These are phyloP conservation scores for Oscheius onirici DNA, from an alignment of 2,888 invertebrate species.

Conservation along the genomic window DNA sequence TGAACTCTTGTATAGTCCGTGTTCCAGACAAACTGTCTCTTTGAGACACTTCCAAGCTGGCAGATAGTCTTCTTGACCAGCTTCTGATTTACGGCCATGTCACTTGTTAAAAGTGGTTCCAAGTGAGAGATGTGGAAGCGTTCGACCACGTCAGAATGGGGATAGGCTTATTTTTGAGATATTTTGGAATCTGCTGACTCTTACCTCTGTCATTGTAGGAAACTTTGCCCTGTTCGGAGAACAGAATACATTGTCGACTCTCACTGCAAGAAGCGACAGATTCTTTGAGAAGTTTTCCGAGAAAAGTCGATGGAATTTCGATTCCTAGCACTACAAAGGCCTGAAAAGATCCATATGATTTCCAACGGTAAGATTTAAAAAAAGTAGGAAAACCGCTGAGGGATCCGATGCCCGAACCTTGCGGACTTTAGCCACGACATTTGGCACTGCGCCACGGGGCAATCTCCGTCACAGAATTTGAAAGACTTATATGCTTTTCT, in stretches of 20 bases:
- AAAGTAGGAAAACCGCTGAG: too few relatives aligned
- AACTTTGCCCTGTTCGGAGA: conserved; percentile 26
- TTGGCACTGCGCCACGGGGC: too few relatives aligned
- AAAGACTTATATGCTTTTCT: not conserved
- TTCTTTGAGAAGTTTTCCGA: conserved; percentile 19
- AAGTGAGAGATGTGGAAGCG: conserved; percentile 34
- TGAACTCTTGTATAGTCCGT: conserved; percentile 27
- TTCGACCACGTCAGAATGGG: conserved; percentile 30
- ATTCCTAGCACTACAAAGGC: conserved; percentile 26
- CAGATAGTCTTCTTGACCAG: conserved; percentile 30
- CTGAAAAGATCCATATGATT: conserved; percentile 1
- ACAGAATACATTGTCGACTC: conserved; percentile 27
- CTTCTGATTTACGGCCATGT: conserved; percentile 23
- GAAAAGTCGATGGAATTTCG: conserved; percentile 19
- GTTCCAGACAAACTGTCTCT: conserved; percentile 33
- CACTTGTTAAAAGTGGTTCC: conserved; percentile 29
- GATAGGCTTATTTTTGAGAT: conserved; percentile 10
- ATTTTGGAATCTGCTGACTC: not conserved
- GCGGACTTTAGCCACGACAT: too few relatives aligned
- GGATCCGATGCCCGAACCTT: too few relatives aligned
- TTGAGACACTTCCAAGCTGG: conserved; percentile 2
- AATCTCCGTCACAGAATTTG: too few relatives aligned
- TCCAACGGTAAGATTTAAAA: too few relatives aligned
- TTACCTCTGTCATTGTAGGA: conserved; percentile 27
- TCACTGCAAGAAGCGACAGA: conserved; percentile 3